phyloP scores from a whole-genome alignment of 2,113 vertebrate genomes.

The Strigops habroptila region DNA sequence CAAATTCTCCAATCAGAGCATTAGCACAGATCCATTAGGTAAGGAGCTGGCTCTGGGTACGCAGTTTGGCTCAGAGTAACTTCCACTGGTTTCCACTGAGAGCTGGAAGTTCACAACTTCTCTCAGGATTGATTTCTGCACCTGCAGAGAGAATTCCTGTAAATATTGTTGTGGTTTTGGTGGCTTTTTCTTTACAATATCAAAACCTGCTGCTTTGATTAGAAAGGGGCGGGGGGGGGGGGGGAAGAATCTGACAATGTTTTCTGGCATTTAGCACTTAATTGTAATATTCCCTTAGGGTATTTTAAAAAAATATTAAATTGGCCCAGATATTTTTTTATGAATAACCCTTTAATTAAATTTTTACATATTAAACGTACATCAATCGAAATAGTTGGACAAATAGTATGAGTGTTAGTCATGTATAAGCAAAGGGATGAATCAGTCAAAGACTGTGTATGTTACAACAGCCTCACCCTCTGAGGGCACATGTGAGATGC shows the following conservation, averaged over 20 bases:
- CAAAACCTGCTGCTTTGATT: slow-evolving; percentile 39
- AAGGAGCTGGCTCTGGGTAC: background rate
- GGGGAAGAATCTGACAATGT: background rate
- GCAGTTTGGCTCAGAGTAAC: background rate
- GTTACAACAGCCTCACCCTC: slow-evolving; percentile 8
- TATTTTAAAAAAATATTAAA: slow-evolving; percentile 36
- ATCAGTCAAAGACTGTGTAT: background rate
- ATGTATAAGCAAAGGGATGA: slow-evolving; percentile 23
- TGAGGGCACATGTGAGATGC: background rate
- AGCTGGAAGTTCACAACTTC: background rate
- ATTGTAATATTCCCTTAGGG: slow-evolving; percentile 51
- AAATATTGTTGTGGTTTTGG: slow-evolving; percentile 44
- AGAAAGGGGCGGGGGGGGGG: background rate
- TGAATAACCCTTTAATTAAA: slow-evolving; percentile 66
- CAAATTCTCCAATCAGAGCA: background rate
- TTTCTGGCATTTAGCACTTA: slow-evolving; percentile 40
- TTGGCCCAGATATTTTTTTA: slow-evolving; percentile 55
- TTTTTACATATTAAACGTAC: slow-evolving; percentile 54
- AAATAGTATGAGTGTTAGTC: slow-evolving; percentile 47
- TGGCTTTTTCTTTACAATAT: slow-evolving; percentile 29
- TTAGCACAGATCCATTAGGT: background rate
- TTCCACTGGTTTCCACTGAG: background rate
- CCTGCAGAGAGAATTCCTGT: background rate
- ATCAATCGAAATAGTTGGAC: slow-evolving; percentile 35
- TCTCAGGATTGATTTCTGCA: slow-evolving; percentile 29